Conservation (phyloP, 2,888 invertebrate genomes). For the Eristalis tenax region DNA sequence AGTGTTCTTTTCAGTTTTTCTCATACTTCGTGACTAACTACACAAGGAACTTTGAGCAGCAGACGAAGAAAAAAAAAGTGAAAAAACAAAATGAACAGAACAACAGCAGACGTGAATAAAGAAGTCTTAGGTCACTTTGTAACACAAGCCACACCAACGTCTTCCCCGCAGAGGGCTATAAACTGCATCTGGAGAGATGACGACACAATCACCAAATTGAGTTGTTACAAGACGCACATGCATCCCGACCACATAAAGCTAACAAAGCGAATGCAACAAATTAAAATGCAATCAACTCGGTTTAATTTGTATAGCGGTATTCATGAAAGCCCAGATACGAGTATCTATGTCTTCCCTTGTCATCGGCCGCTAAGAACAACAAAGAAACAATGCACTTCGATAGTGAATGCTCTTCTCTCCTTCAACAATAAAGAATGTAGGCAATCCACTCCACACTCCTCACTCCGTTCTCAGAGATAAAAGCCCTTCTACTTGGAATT, state of each 20-base stretch:
- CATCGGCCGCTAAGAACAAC: slow-evolving; percentile 18
- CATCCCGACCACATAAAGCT: slow-evolving; percentile 12
- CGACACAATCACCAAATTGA: neutral
- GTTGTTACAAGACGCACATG: slow-evolving; percentile 10
- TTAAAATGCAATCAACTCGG: slow-evolving; percentile 39
- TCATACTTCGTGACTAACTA: neutral
- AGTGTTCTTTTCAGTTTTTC: neutral
- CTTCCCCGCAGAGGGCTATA: neutral
- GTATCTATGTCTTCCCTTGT: neutral
- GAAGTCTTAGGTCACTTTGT: slow-evolving; percentile 10
- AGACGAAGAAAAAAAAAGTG: neutral
- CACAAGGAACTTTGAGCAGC: neutral
- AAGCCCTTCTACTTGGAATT: slow-evolving; percentile 18
- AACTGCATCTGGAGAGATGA: neutral
- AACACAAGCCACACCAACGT: neutral
- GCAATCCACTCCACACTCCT: neutral
- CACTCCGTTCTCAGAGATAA: slow-evolving; percentile 17
- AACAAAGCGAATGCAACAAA: slow-evolving; percentile 33
- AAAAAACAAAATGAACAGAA: neutral
- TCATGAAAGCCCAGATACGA: slow-evolving; percentile 25
- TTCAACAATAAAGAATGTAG: slow-evolving; percentile 25
- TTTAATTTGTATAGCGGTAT: slow-evolving; percentile 50
- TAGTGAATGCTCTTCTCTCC: slow-evolving; percentile 6
- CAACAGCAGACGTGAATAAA: neutral
- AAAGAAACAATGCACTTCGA: slow-evolving; percentile 40